A percentile compares a stretch with the other conserved stretches of the same genome.
These are phyloP conservation scores for Dasysyrphus tricinctus DNA, from an alignment of 2,888 invertebrate species.

Conservation along the genomic window DNA sequence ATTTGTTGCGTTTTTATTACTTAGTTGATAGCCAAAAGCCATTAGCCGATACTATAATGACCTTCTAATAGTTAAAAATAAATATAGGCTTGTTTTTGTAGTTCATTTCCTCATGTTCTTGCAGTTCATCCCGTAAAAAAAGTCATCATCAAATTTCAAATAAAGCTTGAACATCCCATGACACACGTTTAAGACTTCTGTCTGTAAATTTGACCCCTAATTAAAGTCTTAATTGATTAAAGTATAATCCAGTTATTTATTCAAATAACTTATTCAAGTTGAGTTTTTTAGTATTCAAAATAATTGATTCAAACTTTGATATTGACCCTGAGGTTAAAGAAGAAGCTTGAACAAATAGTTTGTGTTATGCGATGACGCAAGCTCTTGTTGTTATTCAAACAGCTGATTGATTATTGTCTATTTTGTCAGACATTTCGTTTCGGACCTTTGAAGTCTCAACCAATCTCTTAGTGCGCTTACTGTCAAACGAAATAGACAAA, in stretches of 20 bases:
- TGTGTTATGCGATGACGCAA: not conserved
- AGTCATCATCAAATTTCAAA: conserved; percentile 2
- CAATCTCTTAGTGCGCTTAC: not conserved
- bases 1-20: not conserved
- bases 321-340: conserved; percentile 5
- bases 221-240: conserved; percentile 6
- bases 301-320: not conserved
- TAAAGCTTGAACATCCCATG: not conserved
- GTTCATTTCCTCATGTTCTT: not conserved
- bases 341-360: not conserved
- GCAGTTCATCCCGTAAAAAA: not conserved
- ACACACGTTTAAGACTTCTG: not conserved
- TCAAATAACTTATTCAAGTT: conserved; percentile 2
- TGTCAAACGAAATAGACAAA: not conserved
- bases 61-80: not conserved
- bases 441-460: not conserved
- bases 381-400: conserved; percentile 4
- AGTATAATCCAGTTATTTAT: not conserved
- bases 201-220: not conserved
- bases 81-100: not conserved
- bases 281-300: not conserved
- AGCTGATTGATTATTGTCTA: not conserved
- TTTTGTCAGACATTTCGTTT: not conserved
- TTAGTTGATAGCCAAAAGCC: not conserved
- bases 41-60: not conserved